Base-by-base conservation (phyloP, 1,140 invertebrate species). In the Bombus soroeensis region DNA sequence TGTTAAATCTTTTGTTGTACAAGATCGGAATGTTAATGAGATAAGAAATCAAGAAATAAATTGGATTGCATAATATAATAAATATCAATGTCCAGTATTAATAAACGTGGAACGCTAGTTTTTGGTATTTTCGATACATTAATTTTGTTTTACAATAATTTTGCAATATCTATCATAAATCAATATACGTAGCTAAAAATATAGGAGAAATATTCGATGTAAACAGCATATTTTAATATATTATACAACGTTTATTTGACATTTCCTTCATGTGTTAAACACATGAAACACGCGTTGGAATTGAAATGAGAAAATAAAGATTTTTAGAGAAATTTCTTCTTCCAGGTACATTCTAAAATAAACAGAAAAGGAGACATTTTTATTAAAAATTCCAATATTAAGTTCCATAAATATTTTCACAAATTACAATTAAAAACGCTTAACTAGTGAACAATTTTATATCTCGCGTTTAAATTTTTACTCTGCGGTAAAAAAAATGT, bases 1-100 rank as follows among this genome's bases (percentile, higher is more conserved):
- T 22, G 34, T 75, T 82, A 82, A 39, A 71, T 28, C 78, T 53
- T 57, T 81, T 39, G 78, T 81, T 53, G 3, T 53, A 15, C 28
- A 66, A 22, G 32, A 32, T 37, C 13, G n/a, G 18, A 6, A 53
- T 68, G 5, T 10, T 53, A 53, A 68, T 47, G 28, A 13, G 8
- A 9, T 3, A 70, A 53, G 41, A 3, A 18, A 6, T 32, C 32
- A 68, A 68, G 66, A 68, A 68, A 73, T 73, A 43, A 43, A 73
- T 73, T 73, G 13, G 15, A 73, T 13, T 13, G 28, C 39, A 22
- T 3, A 39, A 73, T 73, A 41, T 53, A 53, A 22, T 53, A 53
- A 53, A 53, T 53, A 53, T 53, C 47, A 53, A 53, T 73, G 28
- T n/a, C 12, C 28, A 15, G 13, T n/a, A 37, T 32, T 37, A 68